Evolutionary conservation across 2,113 vertebrate species (phyloP).

Genomic region (Fulmarus glacialis): DNA sequence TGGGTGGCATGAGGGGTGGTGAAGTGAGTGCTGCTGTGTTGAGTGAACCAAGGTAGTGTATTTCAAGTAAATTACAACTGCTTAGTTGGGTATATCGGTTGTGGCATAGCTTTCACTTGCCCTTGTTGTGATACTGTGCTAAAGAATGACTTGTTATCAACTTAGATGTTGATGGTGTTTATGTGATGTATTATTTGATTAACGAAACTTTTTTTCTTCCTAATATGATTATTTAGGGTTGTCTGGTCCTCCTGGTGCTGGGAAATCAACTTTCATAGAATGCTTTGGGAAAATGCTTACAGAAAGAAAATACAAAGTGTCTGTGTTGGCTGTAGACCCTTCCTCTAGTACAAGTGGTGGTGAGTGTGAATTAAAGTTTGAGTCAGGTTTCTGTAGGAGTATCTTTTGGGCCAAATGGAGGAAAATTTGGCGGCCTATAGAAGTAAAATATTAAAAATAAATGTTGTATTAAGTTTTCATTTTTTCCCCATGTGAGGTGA

Average conservation of each 20-base stretch:
- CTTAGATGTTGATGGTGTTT: background rate
- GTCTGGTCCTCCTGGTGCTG: constrained; percentile 95
- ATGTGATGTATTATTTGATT: background rate
- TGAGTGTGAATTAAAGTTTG: constrained; percentile 67
- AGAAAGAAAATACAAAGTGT: constrained; percentile 86
- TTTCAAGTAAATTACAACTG: background rate
- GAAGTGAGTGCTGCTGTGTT: background rate
- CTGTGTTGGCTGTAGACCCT: constrained; percentile 95
- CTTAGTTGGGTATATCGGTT: background rate
- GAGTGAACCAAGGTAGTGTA: background rate
- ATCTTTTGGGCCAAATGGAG: background rate
- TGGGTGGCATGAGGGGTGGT: background rate
- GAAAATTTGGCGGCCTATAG: background rate
- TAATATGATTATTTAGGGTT: constrained; percentile 76
- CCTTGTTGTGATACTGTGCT: background rate
- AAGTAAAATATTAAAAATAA: background rate
- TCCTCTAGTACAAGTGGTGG: constrained; percentile 96
- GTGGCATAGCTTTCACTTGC: background rate
- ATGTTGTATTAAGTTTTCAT: background rate
- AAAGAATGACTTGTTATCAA: background rate
- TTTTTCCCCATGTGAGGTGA: fast-evolving
- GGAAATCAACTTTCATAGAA: constrained; percentile 97
- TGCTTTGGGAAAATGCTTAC: constrained; percentile 97
- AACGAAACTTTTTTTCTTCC: background rate
- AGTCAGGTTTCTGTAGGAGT: background rate